A percentile compares a stretch with the other conserved stretches of the same genome.
These are phyloP conservation scores for Leptoteleia sp. DNA, from an alignment of 1,140 invertebrate genomes.

Conservation along the genomic window DNA sequence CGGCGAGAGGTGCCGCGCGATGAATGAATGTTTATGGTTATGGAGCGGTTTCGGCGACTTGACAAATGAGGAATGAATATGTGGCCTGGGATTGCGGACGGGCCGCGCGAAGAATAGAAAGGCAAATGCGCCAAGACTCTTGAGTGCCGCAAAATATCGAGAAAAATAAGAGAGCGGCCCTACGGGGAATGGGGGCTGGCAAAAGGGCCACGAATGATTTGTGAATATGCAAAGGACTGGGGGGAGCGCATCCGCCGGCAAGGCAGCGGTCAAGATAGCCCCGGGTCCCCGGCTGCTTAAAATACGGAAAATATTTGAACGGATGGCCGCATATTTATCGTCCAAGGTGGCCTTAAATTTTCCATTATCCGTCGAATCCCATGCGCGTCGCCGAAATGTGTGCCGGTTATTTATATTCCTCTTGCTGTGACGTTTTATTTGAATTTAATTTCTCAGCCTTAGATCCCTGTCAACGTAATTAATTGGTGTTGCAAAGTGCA, in stretches of 20 bases:
- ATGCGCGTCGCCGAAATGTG: constrained; percentile 68
- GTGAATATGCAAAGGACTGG: constrained; percentile 80
- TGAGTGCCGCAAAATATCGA: constrained; percentile 58
- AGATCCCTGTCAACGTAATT: constrained; percentile 19
- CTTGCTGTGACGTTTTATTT: constrained; percentile 56
- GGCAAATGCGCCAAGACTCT: constrained; percentile 54
- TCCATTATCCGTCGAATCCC: constrained; percentile 78
- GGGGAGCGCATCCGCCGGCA: constrained; percentile 77
- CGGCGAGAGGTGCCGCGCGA: background rate
- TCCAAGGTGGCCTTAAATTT: constrained; percentile 77
- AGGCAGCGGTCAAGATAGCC: constrained; percentile 79
- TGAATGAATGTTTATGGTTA: constrained; percentile 40
- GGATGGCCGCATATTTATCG: constrained; percentile 80
- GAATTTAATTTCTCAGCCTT: constrained; percentile 47
- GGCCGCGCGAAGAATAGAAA: constrained; percentile 45
- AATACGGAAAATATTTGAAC: constrained; percentile 81
- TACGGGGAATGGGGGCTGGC: constrained; percentile 65
- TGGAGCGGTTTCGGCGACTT: constrained; percentile 7
- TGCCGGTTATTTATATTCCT: constrained; percentile 70
- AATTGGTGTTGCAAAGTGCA: constrained; percentile 3
- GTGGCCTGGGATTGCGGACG: constrained; percentile 32
- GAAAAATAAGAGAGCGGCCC: constrained; percentile 69
- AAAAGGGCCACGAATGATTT: constrained; percentile 77
- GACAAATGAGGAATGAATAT: constrained; percentile 62
- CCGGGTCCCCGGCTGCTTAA: constrained; percentile 76